phyloP scores from a whole-genome alignment of 1,140 invertebrate species.

The Teleogryllus occipitalis region DNA sequence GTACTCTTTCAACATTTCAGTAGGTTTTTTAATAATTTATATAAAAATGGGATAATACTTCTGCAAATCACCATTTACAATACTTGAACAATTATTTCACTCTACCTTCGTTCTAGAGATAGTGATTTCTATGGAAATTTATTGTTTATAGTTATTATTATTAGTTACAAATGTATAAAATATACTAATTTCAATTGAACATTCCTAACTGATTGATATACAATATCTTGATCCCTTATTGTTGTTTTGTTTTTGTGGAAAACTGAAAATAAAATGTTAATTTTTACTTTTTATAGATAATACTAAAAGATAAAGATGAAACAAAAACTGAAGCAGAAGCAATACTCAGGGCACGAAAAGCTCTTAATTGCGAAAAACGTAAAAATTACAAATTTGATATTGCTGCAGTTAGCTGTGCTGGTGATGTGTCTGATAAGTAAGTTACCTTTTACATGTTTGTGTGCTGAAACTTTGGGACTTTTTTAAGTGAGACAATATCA shows the following conservation, averaged over 20 bases:
- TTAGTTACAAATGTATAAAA: no score
- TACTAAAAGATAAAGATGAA: constrained; percentile 46
- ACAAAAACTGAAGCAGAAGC: constrained; percentile 44
- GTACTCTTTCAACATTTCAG: background rate
- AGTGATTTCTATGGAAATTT: no score
- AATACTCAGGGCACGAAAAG: constrained; percentile 63
- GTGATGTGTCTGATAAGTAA: constrained; percentile 75
- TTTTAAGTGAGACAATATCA: no score
- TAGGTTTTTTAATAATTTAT: no score
- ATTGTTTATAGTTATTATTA: no score
- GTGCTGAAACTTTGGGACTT: no score
- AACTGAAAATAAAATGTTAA: constrained; percentile 14
- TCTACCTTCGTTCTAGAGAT: background rate
- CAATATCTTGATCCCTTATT: background rate
- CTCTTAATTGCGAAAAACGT: constrained; percentile 87
- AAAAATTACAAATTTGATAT: constrained; percentile 94
- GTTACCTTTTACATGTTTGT: constrained; percentile 27
- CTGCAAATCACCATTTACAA: background rate
- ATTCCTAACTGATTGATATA: no score
- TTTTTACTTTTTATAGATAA: constrained; percentile 37
- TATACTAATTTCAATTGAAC: no score
- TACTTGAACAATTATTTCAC: background rate
- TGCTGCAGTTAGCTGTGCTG: constrained; percentile 81
- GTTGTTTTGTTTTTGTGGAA: background rate
- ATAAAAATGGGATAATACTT: background rate